Evolutionary conservation across 2,888 invertebrate genomes (phyloP).

Genomic region (Nephrotoma guestfalica): DNA sequence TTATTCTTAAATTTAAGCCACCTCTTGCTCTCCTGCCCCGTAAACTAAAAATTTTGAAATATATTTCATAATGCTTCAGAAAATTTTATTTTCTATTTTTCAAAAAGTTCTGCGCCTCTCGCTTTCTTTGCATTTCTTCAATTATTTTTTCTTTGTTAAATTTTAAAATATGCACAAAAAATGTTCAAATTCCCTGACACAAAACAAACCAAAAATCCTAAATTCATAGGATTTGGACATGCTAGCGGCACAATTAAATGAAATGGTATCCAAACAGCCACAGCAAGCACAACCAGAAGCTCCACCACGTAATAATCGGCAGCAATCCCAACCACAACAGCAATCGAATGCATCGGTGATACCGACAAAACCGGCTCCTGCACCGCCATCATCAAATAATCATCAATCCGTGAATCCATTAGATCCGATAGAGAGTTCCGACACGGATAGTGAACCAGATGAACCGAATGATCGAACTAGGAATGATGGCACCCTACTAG

Average conservation of each 20-base stretch:
- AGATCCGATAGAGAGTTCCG: constrained; percentile 56
- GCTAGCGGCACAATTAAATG: constrained; percentile 89
- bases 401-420: constrained; percentile 40
- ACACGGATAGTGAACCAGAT: constrained; percentile 70
- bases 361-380: constrained; percentile 26
- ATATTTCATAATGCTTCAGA: background rate
- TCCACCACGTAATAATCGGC: constrained; percentile 49
- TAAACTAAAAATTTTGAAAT: background rate
- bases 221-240: constrained; percentile 79
- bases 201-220: constrained; percentile 18
- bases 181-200: constrained; percentile 4
- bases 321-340: constrained; percentile 18
- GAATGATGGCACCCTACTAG: constrained; percentile 87
- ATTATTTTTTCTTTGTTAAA: background rate
- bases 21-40: background rate
- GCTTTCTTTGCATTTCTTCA: background rate
- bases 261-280: constrained; percentile 47
- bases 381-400: constrained; percentile 29
- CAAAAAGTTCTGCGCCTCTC: background rate
- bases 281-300: constrained; percentile 51
- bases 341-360: constrained; percentile 19
- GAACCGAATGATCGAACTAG: constrained; percentile 64
- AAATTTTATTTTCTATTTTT: background rate
- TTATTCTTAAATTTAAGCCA: background rate
- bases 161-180: background rate